Conservation (phyloP, 2,113 vertebrate genomes). For the Prionailurus bengalensis region DNA sequence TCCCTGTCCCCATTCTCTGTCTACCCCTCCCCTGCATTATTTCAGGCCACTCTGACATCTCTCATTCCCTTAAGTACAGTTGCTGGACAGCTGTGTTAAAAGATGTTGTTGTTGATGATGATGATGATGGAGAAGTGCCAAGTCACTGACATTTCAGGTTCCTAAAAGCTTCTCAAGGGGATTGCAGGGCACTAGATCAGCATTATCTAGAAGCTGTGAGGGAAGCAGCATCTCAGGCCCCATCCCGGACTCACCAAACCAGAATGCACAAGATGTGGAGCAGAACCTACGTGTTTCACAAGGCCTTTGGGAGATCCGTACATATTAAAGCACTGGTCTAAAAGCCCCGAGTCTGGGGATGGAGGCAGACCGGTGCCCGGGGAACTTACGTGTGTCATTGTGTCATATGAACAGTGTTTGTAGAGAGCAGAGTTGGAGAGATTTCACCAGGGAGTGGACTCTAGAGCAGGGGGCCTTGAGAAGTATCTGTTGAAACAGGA, state of each 20-base stretch:
- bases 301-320: not conserved
- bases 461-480: not conserved
- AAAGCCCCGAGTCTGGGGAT: not conserved
- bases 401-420: accelerated
- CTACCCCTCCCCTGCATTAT: accelerated
- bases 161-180: not conserved
- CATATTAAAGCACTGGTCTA: not conserved
- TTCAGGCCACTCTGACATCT: not conserved
- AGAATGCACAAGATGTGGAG: not conserved
- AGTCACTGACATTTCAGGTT: not conserved
- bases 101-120: not conserved
- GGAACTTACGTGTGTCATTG: accelerated
- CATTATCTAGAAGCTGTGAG: not conserved
- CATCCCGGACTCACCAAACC: not conserved
- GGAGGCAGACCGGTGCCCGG: not conserved
- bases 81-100: not conserved
- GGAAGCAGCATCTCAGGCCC: not conserved
- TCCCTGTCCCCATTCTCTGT: too few relatives aligned
- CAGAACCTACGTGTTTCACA: not conserved
- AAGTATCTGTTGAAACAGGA: not conserved
- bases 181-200: too few relatives aligned
- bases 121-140: not conserved
- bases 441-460: not conserved
- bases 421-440: not conserved
- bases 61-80: not conserved